Percentiles rank a stretch among this genome's conserved stretches.
These are phyloP conservation scores for Drymonia ruficornis DNA, from an alignment of 2,888 invertebrate genomes.

Conservation along the genomic window DNA sequence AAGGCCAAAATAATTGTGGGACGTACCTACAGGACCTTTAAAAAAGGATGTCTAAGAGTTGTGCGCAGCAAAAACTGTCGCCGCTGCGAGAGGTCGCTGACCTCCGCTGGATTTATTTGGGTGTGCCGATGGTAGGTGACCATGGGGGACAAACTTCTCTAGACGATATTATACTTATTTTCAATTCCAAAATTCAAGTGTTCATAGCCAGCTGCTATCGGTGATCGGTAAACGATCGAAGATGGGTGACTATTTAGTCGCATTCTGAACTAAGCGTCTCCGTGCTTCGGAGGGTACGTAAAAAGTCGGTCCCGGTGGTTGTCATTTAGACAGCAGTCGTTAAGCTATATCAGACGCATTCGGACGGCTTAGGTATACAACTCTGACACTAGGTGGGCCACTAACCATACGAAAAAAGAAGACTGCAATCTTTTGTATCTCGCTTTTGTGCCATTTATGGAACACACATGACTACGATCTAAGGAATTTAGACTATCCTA, in stretches of 20 bases:
- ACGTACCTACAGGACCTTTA: slow-evolving; percentile 52
- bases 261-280: too few relatives aligned
- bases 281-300: too few relatives aligned
- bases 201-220: too few relatives aligned
- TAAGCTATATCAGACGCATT: too few relatives aligned
- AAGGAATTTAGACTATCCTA: slow-evolving; percentile 1
- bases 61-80: slow-evolving; percentile 75
- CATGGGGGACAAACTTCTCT: slow-evolving; percentile 13
- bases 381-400: too few relatives aligned
- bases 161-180: too few relatives aligned
- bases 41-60: slow-evolving; percentile 70
- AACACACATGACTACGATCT: not conserved
- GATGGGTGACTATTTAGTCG: too few relatives aligned
- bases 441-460: not conserved
- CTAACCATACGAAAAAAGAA: not conserved
- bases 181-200: too few relatives aligned
- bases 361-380: too few relatives aligned
- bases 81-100: slow-evolving; percentile 63
- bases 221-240: too few relatives aligned
- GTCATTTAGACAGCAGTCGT: too few relatives aligned
- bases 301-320: too few relatives aligned
- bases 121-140: slow-evolving; percentile 40
- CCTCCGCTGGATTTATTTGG: slow-evolving; percentile 72
- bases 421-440: not conserved
- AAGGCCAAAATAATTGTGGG: slow-evolving; percentile 80